phyloP scores from a whole-genome alignment of 2,113 vertebrate genomes.

The Proterorhinus semilunaris region DNA sequence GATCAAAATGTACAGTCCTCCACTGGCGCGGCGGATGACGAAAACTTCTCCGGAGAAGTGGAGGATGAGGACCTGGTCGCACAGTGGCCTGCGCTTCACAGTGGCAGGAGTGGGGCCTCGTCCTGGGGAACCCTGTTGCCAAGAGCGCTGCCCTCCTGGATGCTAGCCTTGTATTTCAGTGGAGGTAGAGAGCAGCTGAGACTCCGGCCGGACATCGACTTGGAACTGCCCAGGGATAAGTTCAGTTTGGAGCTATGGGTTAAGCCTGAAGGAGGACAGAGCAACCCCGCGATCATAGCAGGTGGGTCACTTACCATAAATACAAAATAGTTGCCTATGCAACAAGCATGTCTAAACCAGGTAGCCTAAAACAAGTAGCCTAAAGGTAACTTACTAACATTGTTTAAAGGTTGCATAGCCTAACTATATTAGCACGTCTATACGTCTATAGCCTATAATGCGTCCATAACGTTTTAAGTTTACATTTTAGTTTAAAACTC shows the following conservation, averaged over 20 bases:
- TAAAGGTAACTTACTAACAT: no score
- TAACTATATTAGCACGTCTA: no score
- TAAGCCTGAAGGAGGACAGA: conserved; percentile 91
- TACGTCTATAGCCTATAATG: no score
- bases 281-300: conserved; percentile 88
- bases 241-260: conserved; percentile 94
- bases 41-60: conserved; percentile 66
- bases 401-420: no score
- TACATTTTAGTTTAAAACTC: no score
- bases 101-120: conserved; percentile 13
- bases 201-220: conserved; percentile 72
- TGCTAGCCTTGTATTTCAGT: conserved; percentile 85
- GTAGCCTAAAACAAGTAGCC: no score
- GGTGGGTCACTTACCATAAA: conserved; percentile 76
- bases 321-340: no score
- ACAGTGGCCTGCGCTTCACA: conserved; percentile 10
- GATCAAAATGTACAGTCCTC: conserved; percentile 28
- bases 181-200: conserved; percentile 82
- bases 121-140: conserved; percentile 55
- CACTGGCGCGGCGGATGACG: conserved; percentile 25
- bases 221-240: conserved; percentile 78
- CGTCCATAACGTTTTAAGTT: no score
- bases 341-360: no score
- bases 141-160: conserved; percentile 58
- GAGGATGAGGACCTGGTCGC: conserved; percentile 56